Conservation (phyloP, 2,113 vertebrate genomes). For the Glaucomys volans region DNA sequence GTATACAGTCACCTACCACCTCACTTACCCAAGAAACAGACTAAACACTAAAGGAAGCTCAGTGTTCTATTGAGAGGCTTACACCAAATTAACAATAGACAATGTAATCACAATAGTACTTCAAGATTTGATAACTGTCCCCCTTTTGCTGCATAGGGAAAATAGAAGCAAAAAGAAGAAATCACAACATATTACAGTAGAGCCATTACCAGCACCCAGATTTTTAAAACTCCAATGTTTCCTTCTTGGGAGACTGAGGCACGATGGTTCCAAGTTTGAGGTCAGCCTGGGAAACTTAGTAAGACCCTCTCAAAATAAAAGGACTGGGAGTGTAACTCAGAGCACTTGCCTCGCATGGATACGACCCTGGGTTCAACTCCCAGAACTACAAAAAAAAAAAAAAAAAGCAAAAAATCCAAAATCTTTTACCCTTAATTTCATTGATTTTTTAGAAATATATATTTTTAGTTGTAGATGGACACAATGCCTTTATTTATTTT, state of each 20-base stretch:
- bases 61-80: not conserved
- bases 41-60: conserved; percentile 18
- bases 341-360: not conserved
- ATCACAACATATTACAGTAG: not conserved
- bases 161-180: conserved; percentile 4
- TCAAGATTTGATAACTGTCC: not conserved
- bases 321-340: not conserved
- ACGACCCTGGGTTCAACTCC: not conserved
- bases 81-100: not conserved
- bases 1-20: not conserved
- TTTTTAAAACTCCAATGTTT: not conserved
- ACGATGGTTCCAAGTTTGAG: not conserved
- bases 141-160: not conserved
- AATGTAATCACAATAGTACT: not conserved
- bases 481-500: too few relatives aligned
- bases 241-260: not conserved
- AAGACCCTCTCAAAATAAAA: not conserved
- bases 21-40: not conserved
- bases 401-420: not conserved
- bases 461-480: too few relatives aligned
- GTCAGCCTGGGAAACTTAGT: not conserved
- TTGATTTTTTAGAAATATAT: too few relatives aligned
- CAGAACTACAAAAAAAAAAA: not conserved
- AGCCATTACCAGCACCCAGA: not conserved
- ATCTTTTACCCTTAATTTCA: too few relatives aligned